A percentile compares a stretch with the other conserved stretches of the same genome.
Conservation (phyloP, 2,888 invertebrate species). For the Coronaproctus castanopsis region DNA sequence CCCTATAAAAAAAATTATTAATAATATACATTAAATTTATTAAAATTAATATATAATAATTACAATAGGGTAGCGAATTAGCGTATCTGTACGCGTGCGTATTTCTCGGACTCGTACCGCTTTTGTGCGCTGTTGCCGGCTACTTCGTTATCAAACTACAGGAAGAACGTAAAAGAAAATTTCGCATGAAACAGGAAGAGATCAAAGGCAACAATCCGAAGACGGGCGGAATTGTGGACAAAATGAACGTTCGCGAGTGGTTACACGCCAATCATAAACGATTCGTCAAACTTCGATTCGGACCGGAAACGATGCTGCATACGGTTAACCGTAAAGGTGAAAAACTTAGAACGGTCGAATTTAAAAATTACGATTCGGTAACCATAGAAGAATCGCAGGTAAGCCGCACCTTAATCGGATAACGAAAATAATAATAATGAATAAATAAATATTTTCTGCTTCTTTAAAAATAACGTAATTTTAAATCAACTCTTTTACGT, state of each 20-base stretch:
- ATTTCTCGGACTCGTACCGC: constrained; percentile 76
- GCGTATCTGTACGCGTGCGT: constrained; percentile 93
- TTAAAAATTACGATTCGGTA: constrained; percentile 53
- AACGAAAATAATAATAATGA: constrained; percentile 1
- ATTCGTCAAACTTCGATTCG: constrained; percentile 70
- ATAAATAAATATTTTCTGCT: background rate
- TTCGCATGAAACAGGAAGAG: constrained; percentile 67
- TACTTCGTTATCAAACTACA: constrained; percentile 83
- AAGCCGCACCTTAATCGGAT: constrained; percentile 18
- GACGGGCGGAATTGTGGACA: constrained; percentile 43
- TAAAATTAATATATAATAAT: too few relatives aligned
- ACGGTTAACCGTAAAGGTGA: constrained; percentile 83
- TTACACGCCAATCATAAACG: constrained; percentile 77
- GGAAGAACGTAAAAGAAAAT: constrained; percentile 55
- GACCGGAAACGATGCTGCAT: constrained; percentile 66
- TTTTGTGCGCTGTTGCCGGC: constrained; percentile 74
- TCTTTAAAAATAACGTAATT: too few relatives aligned
- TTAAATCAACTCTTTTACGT: too few relatives aligned
- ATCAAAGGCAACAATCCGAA: constrained; percentile 25
- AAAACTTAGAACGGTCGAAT: constrained; percentile 59
- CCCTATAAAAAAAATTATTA: too few relatives aligned
- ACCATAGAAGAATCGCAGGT: constrained; percentile 81
- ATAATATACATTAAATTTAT: too few relatives aligned
- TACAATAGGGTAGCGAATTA: constrained; percentile 66
- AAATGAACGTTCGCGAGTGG: constrained; percentile 87